Base-by-base conservation (phyloP, 2,797 vertebrate genomes). In the Acrossocheilus wenchowensis region DNA sequence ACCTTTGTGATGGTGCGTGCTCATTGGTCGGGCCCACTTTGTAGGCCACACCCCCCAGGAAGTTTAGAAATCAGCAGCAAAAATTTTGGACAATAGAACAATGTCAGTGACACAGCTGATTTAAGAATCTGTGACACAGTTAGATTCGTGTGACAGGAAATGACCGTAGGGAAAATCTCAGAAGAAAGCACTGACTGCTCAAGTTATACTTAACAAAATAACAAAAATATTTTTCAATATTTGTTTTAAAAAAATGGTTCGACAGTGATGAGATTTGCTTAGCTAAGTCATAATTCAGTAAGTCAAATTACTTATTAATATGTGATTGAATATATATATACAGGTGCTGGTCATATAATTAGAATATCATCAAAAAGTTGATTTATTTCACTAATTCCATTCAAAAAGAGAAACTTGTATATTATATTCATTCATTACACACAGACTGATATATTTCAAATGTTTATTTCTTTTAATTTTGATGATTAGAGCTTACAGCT, bases 31-130 rank as follows among this genome's bases (percentile, higher is more conserved):
- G n/a, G n/a, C 21, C n/a, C 64, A 10, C 30, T 41, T 17, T 14
- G 23, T 72, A 74, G 66, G 45, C 57, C 80, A 50, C 62, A 19
- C 69, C 86, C 75, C 52, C 45, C 23, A 83, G 66, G 80, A 87
- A 85, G 50, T 54, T 68, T 68, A 78, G 43, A 78, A 77, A 82
- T 82, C 43, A n/a, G 39, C 52, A 87, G 62, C 72, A 69, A 41
- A 34, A 72, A 45, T 72, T 75, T 57, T 43, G 66, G 43, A 75
- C 72, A 83, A 75, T 64, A 66, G 57, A 84, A 72, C 6, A 79
- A 79, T 85, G n/a, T 69, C 64, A 60, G 45, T 41, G 62, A 71
- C 14, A 19, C 23, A 5, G n/a, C 23, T 23, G 36, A 71, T 57
- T 71, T 14, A 43, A 75, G 71, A 83, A 75, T 77, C 64, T 52